Evolutionary conservation across 2,797 vertebrate species (phyloP), one percentile per base, ranked within the genome.

Genomic region (Gorsachius magnificus): DNA sequence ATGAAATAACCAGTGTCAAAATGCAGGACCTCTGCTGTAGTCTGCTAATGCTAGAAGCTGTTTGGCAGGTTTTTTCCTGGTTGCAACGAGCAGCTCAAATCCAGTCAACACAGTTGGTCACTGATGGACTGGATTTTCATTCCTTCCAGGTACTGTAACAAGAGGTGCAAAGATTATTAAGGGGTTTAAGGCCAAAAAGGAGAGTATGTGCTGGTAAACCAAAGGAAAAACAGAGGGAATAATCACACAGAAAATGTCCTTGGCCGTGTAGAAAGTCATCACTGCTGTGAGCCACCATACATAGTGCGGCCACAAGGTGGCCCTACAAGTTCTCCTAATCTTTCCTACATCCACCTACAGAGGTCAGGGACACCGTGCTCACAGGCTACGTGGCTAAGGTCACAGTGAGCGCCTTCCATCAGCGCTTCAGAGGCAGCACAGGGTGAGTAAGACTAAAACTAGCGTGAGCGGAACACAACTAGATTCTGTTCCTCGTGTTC

Each of bases 261-360:
- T 83, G 56, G 50, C 38, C 12, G 2, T 18, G 38, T 1, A 43
- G 14, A 20, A 89, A 46, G 68, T 28, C 36, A 15, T 24, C 5
- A 9, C 35, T 20, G 29, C 4, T 17, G 53, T 25, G 71, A 87
- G 43, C 51, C 45, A 38, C 38, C 21, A 11, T 43, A n/a, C 89
- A 77, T 3, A 51, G 22, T 16, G 33, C 0, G 57, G 76, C 97
- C 97, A 89, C 95, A 74, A 97, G 98, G 82, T 94, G 97, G 97
- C 95, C 85, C 87, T 81, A 41, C 3, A 31, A 89, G 66, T n/a
- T 87, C 92, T 46, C 48, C 72, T 74, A 26, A 96, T 57, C n/a
- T 41, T 48, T n/a, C 65, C 9, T 6, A 3, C 5, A 14, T 24
- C 19, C 10, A 8, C 9, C 79, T 46, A 38, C 20, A 36, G 80